These are phyloP conservation scores for Rhinoptilus africanus DNA, from an alignment of 2,113 vertebrate species.

Conservation along the genomic window DNA sequence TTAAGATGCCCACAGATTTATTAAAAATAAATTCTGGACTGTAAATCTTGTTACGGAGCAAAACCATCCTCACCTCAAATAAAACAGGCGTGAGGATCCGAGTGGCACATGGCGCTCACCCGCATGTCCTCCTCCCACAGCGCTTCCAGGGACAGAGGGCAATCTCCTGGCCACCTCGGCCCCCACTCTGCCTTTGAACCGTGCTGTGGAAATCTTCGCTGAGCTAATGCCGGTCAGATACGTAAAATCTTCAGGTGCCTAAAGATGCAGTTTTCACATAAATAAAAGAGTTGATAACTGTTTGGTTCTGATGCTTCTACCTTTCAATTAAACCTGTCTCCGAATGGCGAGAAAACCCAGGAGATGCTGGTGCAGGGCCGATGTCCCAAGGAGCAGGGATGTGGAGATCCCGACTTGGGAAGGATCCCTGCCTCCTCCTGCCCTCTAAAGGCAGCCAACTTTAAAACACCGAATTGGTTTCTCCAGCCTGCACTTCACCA, in stretches of 20 bases:
- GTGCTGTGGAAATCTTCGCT: accelerated
- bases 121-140: not conserved
- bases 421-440: not conserved
- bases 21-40: too few relatives aligned
- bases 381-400: too few relatives aligned
- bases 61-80: accelerated
- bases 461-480: accelerated
- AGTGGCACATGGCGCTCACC: accelerated
- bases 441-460: not conserved
- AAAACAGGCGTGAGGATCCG: not conserved
- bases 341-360: not conserved
- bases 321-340: not conserved
- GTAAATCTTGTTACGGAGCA: not conserved
- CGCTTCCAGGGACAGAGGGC: not conserved
- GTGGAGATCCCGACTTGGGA: accelerated
- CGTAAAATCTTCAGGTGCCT: not conserved
- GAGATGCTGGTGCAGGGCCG: not conserved
- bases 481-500: not conserved
- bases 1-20: not conserved
- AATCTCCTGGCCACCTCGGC: too few relatives aligned
- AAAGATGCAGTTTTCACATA: not conserved
- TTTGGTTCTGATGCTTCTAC: not conserved
- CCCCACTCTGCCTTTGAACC: not conserved
- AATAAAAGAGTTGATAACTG: too few relatives aligned
- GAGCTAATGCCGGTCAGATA: not conserved